Evolutionary conservation across 2,888 invertebrate genomes (phyloP), one percentile per base, ranked within the genome.

Genomic region (Arrhopalites spinosus): DNA sequence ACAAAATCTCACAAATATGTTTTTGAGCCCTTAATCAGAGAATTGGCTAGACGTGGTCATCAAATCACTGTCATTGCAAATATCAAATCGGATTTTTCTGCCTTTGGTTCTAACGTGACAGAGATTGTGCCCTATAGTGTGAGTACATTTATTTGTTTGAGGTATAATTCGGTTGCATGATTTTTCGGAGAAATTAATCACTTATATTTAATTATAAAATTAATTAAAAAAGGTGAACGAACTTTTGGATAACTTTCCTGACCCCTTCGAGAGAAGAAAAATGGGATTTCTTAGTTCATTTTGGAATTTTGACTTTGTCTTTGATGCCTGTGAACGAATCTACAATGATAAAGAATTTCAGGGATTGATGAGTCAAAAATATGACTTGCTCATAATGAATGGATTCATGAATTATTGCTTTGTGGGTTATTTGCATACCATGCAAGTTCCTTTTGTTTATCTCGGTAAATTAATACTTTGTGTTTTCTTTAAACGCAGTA

Each of bases 331-430:
- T 27, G 36, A 67, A n/a, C 56, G 67, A 13, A 64, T 66, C 13
- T 72, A 72, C 47, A 20, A 50, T 15, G 27, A 67, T 61, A 47
- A 15, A 20, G 72, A 76, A 53, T 76, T 76, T 25, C 72, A 53
- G 2, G 1, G 43, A n/a, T n/a, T 66, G 17, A 76, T 73, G 66
- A 36, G 20, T 17, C 72, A 76, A 67, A 25, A 64, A 7, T 76
- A 71, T 68, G 77, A 78, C 56, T 27, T 78, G 11, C 72, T 78
- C 8, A 73, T 78, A 30, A 71, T 77, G 73, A 75, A 66, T 43
- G 78, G 73, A 20, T 78, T 78, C 45, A 66, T 77, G 23, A 75
- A 78, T 29, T 59, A 64, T 15, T 77, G 77, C 23, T 77, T 77
- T 69, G 25, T 36, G 15, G 75, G 77, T 8, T 56, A 77, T 15